Conservation (phyloP, 2,113 vertebrate genomes). For the Raja brachyura region DNA sequence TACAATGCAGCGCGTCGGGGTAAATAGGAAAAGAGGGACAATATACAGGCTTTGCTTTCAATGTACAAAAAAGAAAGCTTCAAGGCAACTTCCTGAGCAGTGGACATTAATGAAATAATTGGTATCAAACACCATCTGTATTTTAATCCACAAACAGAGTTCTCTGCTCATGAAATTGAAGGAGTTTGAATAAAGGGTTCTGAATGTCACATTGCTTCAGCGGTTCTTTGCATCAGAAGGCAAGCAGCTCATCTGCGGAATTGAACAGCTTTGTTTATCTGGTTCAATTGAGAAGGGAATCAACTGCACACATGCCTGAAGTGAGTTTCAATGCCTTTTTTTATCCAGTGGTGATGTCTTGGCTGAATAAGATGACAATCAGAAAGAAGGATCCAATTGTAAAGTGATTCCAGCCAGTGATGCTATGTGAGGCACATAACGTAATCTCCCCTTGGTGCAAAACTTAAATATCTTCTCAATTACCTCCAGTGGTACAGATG, state of each 20-base stretch:
- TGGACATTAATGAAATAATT: background rate
- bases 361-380: background rate
- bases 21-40: background rate
- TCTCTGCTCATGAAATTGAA: background rate
- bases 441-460: background rate
- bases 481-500: background rate
- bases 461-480: background rate
- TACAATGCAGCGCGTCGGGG: background rate
- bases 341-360: background rate
- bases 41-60: background rate
- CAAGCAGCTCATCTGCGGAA: background rate
- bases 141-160: background rate
- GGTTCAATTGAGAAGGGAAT: background rate
- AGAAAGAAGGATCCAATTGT: background rate
- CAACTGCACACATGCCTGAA: background rate
- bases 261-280: background rate
- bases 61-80: background rate
- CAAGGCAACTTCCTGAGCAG: background rate
- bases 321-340: background rate
- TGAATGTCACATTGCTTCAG: background rate
- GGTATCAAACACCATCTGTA: background rate
- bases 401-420: background rate
- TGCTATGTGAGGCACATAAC: background rate
- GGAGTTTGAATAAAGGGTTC: background rate
- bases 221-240: background rate